These are phyloP conservation scores for Rhagonycha fulva DNA, from an alignment of 2,888 invertebrate genomes.

Conservation along the genomic window DNA sequence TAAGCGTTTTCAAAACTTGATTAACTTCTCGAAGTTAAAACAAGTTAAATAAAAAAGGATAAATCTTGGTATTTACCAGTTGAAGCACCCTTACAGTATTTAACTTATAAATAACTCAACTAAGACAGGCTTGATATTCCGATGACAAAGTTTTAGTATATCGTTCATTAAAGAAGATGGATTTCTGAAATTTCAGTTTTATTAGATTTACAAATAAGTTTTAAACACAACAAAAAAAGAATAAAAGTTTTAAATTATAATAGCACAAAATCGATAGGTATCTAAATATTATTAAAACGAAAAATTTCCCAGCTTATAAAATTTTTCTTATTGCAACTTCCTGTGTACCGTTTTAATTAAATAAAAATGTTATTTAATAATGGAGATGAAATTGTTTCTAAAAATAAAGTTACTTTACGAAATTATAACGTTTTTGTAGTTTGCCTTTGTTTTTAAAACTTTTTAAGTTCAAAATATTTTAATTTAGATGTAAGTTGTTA, in stretches of 20 bases:
- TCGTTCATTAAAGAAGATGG: background rate
- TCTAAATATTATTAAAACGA: too few species aligned
- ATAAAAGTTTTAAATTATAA: too few species aligned
- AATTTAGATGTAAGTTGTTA: too few species aligned
- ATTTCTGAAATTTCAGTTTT: background rate
- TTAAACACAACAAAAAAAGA: too few species aligned
- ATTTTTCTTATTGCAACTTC: too few species aligned
- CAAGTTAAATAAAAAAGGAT: background rate
- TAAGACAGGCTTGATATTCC: background rate
- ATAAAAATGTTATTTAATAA: background rate
- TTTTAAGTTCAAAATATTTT: too few species aligned
- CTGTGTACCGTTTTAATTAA: background rate
- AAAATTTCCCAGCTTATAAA: too few species aligned
- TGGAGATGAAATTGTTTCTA: too few species aligned
- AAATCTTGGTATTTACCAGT: background rate
- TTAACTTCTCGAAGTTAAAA: background rate
- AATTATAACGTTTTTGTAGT: too few species aligned
- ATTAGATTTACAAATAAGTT: background rate
- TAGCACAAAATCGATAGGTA: too few species aligned
- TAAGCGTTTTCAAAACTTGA: background rate
- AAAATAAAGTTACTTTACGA: too few species aligned
- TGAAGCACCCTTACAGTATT: background rate
- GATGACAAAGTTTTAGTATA: background rate
- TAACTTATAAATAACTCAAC: background rate
- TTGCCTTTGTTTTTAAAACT: too few species aligned